Conservation (phyloP, 2,888 invertebrate species). For the Crematogaster levior region DNA sequence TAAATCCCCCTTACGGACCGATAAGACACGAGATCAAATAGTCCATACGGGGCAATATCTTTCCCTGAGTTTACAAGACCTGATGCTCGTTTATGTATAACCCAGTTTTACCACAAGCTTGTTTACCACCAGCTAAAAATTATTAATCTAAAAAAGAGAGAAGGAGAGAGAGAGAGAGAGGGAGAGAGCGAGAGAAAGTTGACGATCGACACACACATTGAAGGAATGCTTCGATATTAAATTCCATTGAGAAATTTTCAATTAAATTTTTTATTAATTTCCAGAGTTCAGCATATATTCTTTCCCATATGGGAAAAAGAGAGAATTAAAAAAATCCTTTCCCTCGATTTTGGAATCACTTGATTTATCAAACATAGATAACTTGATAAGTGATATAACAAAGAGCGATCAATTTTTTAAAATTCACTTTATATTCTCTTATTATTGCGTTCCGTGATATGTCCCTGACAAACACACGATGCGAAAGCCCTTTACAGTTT, state of each 20-base stretch:
- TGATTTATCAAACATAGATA: not conserved
- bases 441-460: not conserved
- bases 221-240: conserved; percentile 8
- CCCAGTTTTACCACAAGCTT: conserved; percentile 17
- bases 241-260: conserved; percentile 24
- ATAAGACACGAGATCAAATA: conserved; percentile 41
- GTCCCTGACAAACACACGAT: not conserved
- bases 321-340: not conserved
- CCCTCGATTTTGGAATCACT: not conserved
- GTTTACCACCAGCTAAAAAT: conserved; percentile 28
- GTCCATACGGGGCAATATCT: conserved; percentile 27
- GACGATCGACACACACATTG: conserved; percentile 6
- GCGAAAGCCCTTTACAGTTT: not conserved
- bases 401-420: not conserved
- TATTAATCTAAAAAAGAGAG: conserved; percentile 2
- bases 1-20: conserved; percentile 27
- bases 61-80: conserved; percentile 25
- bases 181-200: not conserved
- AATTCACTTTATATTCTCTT: not conserved
- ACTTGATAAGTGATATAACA: not conserved
- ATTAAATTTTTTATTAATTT: conserved; percentile 36
- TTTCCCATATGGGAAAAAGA: not conserved
- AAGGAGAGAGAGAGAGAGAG: not conserved
- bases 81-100: conserved; percentile 18
- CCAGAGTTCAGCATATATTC: not conserved